These are phyloP conservation scores for Passer domesticus DNA, from an alignment of 2,113 vertebrate genomes.

Conservation along the genomic window DNA sequence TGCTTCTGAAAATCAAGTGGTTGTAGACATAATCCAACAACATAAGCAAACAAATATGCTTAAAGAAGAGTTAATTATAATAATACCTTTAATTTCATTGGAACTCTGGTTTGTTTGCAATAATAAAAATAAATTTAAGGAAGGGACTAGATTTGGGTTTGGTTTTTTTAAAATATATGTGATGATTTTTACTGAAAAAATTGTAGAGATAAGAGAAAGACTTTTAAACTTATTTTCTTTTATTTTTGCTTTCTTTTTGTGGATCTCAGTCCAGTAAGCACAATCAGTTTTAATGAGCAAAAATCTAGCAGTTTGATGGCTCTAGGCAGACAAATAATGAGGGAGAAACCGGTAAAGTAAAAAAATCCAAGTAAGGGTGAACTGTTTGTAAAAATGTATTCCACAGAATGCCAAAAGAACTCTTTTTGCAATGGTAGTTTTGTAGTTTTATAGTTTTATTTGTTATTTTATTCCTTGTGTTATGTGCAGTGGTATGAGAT, in stretches of 20 bases:
- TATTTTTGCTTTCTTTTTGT: neutral
- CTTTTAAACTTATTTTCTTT: neutral
- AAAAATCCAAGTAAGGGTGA: neutral
- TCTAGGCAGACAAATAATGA: neutral
- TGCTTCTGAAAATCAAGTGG: neutral
- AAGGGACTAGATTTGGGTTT: accelerated
- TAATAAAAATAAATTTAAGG: neutral
- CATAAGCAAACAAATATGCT: neutral
- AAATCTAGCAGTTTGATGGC: neutral
- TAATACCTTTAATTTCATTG: neutral
- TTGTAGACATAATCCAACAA: neutral
- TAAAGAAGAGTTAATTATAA: neutral
- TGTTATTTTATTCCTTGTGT: neutral
- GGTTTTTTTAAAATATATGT: neutral
- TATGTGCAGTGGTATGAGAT: neutral
- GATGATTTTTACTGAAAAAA: neutral
- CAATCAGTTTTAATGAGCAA: neutral
- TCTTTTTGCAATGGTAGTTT: neutral
- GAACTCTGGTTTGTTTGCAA: neutral
- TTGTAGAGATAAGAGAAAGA: neutral
- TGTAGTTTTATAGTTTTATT: neutral
- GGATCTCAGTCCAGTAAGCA: neutral
- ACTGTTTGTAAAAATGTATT: neutral
- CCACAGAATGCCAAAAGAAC: neutral
- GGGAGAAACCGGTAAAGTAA: neutral